phyloP scores from a whole-genome alignment of 1,140 invertebrate genomes.

The Chironomus striatipennis region DNA sequence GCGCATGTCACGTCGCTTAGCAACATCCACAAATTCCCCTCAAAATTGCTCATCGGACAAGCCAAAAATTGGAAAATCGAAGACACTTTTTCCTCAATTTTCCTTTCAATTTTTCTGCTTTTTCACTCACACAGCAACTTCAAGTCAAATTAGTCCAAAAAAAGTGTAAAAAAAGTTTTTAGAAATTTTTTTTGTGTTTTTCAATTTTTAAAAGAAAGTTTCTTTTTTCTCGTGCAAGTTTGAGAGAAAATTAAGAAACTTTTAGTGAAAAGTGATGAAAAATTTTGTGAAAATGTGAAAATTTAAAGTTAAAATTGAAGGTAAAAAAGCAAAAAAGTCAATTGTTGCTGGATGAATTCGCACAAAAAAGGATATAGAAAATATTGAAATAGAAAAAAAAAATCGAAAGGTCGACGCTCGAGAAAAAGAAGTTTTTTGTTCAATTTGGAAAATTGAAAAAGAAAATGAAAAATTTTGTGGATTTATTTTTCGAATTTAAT shows the following conservation, averaged over 20 bases:
- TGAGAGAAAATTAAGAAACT: background rate
- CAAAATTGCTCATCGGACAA: background rate
- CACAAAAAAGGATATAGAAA: background rate
- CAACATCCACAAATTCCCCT: background rate
- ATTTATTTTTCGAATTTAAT: no score
- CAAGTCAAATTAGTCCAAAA: background rate
- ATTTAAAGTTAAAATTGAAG: background rate
- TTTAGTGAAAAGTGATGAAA: no score
- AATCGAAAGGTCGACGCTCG: background rate
- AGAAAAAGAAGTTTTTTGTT: background rate
- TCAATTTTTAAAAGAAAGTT: no score
- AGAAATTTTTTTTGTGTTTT: no score
- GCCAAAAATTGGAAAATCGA: background rate
- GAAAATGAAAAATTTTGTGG: background rate
- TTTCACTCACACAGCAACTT: slow-evolving; percentile 6
- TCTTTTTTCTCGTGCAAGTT: background rate
- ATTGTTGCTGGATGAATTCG: no score
- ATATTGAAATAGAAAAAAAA: no score
- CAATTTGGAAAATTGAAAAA: background rate
- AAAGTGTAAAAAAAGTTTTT: background rate
- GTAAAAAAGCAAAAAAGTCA: no score
- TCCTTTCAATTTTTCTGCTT: no score
- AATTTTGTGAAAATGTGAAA: background rate
- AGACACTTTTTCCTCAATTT: background rate
- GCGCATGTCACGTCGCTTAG: background rate